Evolutionary conservation across 1,140 invertebrate genomes (phyloP), one percentile per base, ranked within the genome.

Genomic region (Druon quercuslanigerum): DNA sequence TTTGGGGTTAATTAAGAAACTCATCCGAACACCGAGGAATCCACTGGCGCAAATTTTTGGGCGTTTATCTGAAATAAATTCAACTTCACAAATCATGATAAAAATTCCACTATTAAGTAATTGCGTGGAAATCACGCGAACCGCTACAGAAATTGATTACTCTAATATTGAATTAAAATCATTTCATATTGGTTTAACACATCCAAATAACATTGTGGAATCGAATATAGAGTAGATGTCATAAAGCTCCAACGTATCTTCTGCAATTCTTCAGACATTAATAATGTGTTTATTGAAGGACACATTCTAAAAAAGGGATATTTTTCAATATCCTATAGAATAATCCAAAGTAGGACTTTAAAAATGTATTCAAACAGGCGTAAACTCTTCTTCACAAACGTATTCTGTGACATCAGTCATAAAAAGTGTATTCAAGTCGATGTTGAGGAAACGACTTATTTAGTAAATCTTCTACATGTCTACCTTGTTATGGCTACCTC

Each of bases 1-100:
- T n/a, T 57, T 80, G 51, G 82, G 79, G 0, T 51, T 56, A 51
- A 71, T 80, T 0, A 82, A 82, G 72, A 52, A 51, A 57, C 57
- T 83, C 0, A 56, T 80, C 8, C 74, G 66, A 56, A 72, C 76
- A 46, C 72, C 71, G 0, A 51, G 57, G 14, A 78, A 80, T 50
- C 80, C 80, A 20, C n/a, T 83, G 14, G 46, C 71, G 0, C 78
- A 83, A 81, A 78, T 83, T 51, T 54, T 74, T 0, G 74, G 80
- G 51, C 75, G 80, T 20, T 46, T 82, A 11, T 52, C 40, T 56
- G 80, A 78, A 72, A 66, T 73, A 1, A 1, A 17, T 5, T 4
- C 2, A 3, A 3, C 54, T 17, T 56, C 54, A 17, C 20, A 56
- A 0, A n/a, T 56, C 19, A 7, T 56, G 9, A 19, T 17, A 2